Evolutionary conservation across 2,113 vertebrate species (phyloP), one percentile per base, ranked within the genome.

Genomic region (Brachyistius frenatus): DNA sequence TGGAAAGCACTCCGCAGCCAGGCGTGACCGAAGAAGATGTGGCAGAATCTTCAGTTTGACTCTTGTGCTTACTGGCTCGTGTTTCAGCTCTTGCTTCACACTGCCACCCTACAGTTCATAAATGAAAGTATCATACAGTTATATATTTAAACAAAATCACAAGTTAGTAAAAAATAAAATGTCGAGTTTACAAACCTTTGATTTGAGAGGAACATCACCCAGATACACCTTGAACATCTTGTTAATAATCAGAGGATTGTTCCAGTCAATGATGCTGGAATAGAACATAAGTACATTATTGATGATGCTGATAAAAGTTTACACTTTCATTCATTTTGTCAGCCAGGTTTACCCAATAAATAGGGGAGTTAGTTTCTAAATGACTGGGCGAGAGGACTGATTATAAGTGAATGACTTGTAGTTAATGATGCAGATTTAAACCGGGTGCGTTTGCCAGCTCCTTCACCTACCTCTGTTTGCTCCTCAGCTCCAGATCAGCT

Each of bases 171-270:
- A 31, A 32, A 46, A 33, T 39, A 10, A 32, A 65, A 15, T 7
- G 3, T 31, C 14, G 13, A 60, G 1, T 5, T 56, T 41, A 81
- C 95, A 85, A 89, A 99, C 98, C 97, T 99, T 99, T 44, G 97
- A 96, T 95, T 99, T 99, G 77, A 99, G 93, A 67, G 98, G 97
- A 93, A 99, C 98, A 81, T 99, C 98, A 53, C 98, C 98, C 85
- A 99, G 94, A 90, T 99, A 99, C 3, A 99, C 96, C 84, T 97
- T 98, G 93, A 96, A 99, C 95, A 99, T 97, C 94, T 97, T 99
- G 93, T 96, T 98, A 90, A 99, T 94, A 67, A 99, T 98, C 76
- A 95, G 76, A 80, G 97, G 96, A 91, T 98, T 98, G 89, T 99
- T 99, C 98, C 98, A 99, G 88, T 99, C 97, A 85, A 99, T 96